Base-by-base conservation (phyloP, 2,797 vertebrate species). In the Anabacerthia variegaticeps region DNA sequence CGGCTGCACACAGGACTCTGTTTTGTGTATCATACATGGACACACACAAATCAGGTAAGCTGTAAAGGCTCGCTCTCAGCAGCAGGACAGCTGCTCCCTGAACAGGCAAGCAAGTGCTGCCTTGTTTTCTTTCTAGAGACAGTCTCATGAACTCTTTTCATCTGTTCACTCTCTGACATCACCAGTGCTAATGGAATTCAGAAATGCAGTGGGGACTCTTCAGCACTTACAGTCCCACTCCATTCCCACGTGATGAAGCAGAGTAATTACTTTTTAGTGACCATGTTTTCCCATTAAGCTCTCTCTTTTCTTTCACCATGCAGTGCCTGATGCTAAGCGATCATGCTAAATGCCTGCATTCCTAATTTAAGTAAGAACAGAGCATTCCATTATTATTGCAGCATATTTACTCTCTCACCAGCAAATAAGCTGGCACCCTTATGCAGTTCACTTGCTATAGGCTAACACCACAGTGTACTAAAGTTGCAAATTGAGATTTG, bases 381-480 rank as follows among this genome's bases (percentile, higher is more conserved):
- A 90, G 22, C 7, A 22, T 78, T 85, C 48, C 27, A 59, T 63
- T 49, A 5, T 68, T 67, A 49, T 2, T 68, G 46, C 68, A 91
- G 62, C 27, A 20, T n/a, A 52, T 73, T 81, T 58, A 51, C 51
- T 52, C 78, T 34, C 36, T 41, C 61, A 1, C 0, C 15, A n/a
- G 39, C 24, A 63, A 59, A 41, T 23, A 51, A 80, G 18, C 39
- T 44, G 61, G 59, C 49, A 51, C 22, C 24, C 20, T 54, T 41
- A 32, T 0, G 0, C 39, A 49, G 59, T 34, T 85, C 24, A 54
- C 22, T 59, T 73, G 44, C 26, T 2, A 0, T 22, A 4, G 54
- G 36, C 36, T 34, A 86, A 55, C 18, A 28, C 23, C n/a, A 11
- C 14, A 4, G 14, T 9, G 3, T 14, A 27, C 0, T 61, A 30